Evolutionary conservation across 2,888 invertebrate species (phyloP), one percentile per base, ranked within the genome.

Genomic region (Coecobrya sp.): DNA sequence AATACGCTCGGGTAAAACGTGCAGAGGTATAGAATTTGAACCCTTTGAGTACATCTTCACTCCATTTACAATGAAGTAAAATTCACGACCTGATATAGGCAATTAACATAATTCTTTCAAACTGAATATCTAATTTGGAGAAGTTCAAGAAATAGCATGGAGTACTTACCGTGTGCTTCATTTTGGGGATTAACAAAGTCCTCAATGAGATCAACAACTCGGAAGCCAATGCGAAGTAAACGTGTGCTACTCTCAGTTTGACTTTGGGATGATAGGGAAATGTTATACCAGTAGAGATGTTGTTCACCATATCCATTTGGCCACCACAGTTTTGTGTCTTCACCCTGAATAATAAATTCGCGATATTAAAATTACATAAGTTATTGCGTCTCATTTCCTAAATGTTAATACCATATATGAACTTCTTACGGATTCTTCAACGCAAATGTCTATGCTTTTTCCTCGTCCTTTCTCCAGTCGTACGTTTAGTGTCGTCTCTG

Each of bases 281-380:
- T 96, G 88, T 96, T 96, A 79, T 98, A 95, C 7, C 96, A 96
- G 95, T 99, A 99, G 3, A 99, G 96, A 0, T 96, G 96, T 85
- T 93, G 99, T 0, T 96, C 95, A 0, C 99, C 99, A 95, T 97
- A 98, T 27, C 99, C 99, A 96, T 98, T 99, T 0, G 99, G 99
- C 99, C 99, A 99, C 99, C 99, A 99, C 22, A 96, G 95, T 68
- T 96, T 95, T 0, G 98, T 96, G 76, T 95, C 95, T 45, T 52
- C 82, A 0, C 94, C 94, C 94, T 49, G 13, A 1, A 10, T 13
- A 49, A 7, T 49, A 10, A 49, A 49, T 49, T 13, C 10, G 49
- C 49, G 1, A 13, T 49, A n/a, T 13, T 49, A 10, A 49, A 49
- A 49, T 49, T 49, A 1, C 10, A 49, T 49, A 36, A 13, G n/a